Evolutionary conservation across 2,888 invertebrate genomes (phyloP), one percentile per base, ranked within the genome.

Genomic region (Ernsta delagoae): DNA sequence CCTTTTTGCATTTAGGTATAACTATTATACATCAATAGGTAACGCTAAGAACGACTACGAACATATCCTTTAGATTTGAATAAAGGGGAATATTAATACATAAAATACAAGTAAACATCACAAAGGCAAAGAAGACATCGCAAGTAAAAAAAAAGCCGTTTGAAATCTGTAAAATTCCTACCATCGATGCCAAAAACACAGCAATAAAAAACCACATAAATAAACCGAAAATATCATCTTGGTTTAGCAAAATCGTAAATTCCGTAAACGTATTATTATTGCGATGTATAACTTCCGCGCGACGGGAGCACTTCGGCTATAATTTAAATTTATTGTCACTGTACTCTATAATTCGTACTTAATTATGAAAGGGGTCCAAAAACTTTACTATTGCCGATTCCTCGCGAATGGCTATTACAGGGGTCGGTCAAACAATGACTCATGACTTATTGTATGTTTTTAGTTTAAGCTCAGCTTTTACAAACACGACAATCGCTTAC

Each of bases 261-360:
- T 24, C 41, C 12, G 11, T 12, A 48, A 69, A 69, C 59, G 50
- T 69, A 69, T 69, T 64, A 63, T 69, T 64, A 69, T 64, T 64
- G 53, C 64, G 41, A 69, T 69, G 59, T 64, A 64, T 59, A 69
- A 69, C 59, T 69, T 64, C 53, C 65, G 45, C 31, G 45, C 62
- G 67, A 61, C 60, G 68, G 66, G 69, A 69, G 62, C 70, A 64
- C 67, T 70, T 68, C 34, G 65, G 50, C 67, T 70, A 67, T 74
- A 75, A 74, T 75, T 73, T 71, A 57, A 75, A 73, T 73, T 75
- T 73, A 75, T 73, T 72, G 70, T 74, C 53, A 31, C 43, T 64
- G 59, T 69, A 64, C 63, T 64, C 59, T 69, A 69, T 69, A 64
- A 69, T 63, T 68, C 62, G 68, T 57, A 68, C 68, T 68, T 62